Evolutionary conservation across 1,140 invertebrate species (phyloP).

Genomic region (Brachionus manjavacas): DNA sequence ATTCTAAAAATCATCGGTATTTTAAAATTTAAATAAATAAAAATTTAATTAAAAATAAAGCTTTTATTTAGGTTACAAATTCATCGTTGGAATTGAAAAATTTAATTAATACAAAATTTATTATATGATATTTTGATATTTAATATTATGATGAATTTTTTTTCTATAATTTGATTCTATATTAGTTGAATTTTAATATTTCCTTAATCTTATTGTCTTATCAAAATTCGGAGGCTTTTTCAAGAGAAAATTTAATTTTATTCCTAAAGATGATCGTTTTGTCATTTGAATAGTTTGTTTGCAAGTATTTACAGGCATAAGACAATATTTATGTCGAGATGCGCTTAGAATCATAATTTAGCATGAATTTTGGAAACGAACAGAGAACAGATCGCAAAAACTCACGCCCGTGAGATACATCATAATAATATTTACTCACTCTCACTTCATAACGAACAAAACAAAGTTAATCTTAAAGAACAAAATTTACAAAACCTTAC

Average conservation of each 20-base stretch:
- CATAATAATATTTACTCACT: neutral
- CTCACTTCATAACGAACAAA: neutral
- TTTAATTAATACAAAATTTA: too few species aligned
- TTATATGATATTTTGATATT: too few species aligned
- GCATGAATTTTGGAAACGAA: neutral
- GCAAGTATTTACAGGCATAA: neutral
- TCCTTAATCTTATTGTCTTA: too few species aligned
- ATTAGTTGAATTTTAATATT: too few species aligned
- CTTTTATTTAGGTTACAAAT: too few species aligned
- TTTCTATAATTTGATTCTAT: too few species aligned
- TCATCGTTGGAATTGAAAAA: too few species aligned
- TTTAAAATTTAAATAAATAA: too few species aligned
- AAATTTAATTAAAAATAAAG: too few species aligned
- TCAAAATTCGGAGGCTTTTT: too few species aligned
- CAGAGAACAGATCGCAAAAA: neutral
- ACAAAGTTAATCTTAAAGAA: neutral
- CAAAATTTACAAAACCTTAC: slow-evolving; percentile 5
- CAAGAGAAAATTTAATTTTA: neutral
- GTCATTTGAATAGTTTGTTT: neutral
- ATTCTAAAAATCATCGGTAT: too few species aligned
- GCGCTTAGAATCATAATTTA: neutral
- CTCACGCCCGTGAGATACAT: neutral
- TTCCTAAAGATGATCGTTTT: neutral
- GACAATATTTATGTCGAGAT: neutral
- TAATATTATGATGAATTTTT: too few species aligned